Base-by-base conservation (phyloP, 53 echinoderm and acorn worm species). In the Luidia sarsii region DNA sequence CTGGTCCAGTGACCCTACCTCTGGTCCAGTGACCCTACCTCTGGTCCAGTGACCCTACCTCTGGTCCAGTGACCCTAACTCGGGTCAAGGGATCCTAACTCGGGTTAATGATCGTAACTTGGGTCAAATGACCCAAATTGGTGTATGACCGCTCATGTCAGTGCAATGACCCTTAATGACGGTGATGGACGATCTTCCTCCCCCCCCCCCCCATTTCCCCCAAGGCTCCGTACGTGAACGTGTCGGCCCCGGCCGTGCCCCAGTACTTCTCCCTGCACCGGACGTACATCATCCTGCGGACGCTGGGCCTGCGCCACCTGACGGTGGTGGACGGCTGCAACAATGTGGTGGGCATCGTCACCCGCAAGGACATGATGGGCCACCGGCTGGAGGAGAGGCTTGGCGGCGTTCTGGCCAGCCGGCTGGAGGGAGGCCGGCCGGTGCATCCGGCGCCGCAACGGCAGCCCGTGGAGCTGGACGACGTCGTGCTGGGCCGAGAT, bases 341-440 rank as follows among this genome's bases (percentile, higher is more conserved):
- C 81, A 84, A 71, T 18, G 99, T 99, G 20, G 89, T 99, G 11
- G 99, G 99, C 22, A 91, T 99, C 69, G 82, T 99, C 33, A 91
- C 99, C 14, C 82, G 99, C 15, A 99, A 99, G 59, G 99, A 99
- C 68, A 67, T 99, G 22, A 99, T 99, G 99, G 99, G 99, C 9
- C 94, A 87, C 87, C 73, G 75, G 23, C 69, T 99, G 48, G 99
- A 99, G 61, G 94, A 99, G 65, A 94, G 81, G 43, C 70, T 99
- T 14, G 85, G 64, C 3, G 87, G 82, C 4, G 37, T 93, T 18
- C 67, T 95, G 28, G 33, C 52, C 14, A 50, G 35, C 22, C 60
- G 36, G 43, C n/a, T 84, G 15, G 64, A 84, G 4, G 65, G 16
- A n/a, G 20, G 19, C 49, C 33, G 23, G 1, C 43, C n/a, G 37